phyloP scores from a whole-genome alignment of 2,888 invertebrate genomes.

The Sphaeridia pumilis region DNA sequence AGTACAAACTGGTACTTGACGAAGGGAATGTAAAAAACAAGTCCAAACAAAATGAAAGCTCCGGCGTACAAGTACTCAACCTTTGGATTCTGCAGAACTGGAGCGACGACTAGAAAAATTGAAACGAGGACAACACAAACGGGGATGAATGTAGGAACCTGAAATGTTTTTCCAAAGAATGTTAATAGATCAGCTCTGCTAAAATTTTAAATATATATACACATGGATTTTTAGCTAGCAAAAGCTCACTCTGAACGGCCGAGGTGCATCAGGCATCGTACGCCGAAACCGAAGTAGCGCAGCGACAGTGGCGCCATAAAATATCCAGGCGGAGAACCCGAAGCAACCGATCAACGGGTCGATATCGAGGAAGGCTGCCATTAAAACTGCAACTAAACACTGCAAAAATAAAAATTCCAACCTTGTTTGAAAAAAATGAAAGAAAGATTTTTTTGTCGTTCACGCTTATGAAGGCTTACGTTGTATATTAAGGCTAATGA shows the following conservation, averaged over 20 bases:
- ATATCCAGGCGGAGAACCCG: constrained; percentile 43
- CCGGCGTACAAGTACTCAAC: constrained; percentile 42
- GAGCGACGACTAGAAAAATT: constrained; percentile 41
- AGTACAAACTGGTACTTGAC: constrained; percentile 39
- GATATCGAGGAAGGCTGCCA: constrained; percentile 41
- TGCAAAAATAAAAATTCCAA: constrained; percentile 17
- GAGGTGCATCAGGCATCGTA: constrained; percentile 38
- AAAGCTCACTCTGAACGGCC: constrained; percentile 37
- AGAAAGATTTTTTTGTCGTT: background rate
- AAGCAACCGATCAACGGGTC: constrained; percentile 42
- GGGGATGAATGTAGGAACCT: constrained; percentile 40
- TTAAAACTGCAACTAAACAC: constrained; percentile 38
- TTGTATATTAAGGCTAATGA: constrained; percentile 71
- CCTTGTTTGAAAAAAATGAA: too few relatives aligned
- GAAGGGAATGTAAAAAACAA: constrained; percentile 42
- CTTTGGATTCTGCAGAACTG: constrained; percentile 41
- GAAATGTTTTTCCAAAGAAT: too few relatives aligned
- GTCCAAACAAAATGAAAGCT: constrained; percentile 41
- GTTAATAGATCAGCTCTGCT: too few relatives aligned
- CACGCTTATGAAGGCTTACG: constrained; percentile 45
- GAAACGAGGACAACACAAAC: constrained; percentile 40
- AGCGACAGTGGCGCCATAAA: constrained; percentile 43
- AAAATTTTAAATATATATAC: constrained; percentile 1
- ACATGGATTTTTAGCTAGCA: background rate
- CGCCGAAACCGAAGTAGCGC: constrained; percentile 40